A percentile compares a stretch with the other conserved stretches of the same genome.
These are phyloP conservation scores for Piprites chloris DNA, from an alignment of 2,113 vertebrate genomes.

Conservation along the genomic window DNA sequence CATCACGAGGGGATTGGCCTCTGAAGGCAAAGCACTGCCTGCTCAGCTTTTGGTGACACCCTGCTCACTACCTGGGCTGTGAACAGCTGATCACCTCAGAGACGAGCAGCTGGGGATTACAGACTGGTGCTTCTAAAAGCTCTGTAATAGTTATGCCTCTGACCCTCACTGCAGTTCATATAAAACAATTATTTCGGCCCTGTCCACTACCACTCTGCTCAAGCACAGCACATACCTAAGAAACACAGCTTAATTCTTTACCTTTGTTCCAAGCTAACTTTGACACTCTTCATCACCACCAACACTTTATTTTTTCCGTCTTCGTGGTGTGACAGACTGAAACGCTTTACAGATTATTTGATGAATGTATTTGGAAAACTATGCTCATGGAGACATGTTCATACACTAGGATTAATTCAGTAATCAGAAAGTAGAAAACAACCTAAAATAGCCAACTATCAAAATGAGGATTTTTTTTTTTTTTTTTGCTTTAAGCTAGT, in stretches of 20 bases:
- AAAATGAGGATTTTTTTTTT: neutral
- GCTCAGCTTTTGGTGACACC: neutral
- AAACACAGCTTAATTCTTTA: neutral
- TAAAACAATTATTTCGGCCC: neutral
- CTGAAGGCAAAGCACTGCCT: neutral
- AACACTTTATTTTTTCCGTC: neutral
- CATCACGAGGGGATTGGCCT: rapidly evolving
- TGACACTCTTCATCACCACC: neutral
- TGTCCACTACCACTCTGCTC: neutral
- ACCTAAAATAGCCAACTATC: neutral
- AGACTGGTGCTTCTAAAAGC: neutral
- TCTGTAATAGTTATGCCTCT: neutral
- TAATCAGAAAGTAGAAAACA: neutral
- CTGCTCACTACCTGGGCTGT: neutral
- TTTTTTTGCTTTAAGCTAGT: neutral
- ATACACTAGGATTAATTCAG: neutral
- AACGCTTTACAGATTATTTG: neutral
- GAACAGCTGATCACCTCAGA: neutral
- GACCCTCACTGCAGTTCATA: neutral
- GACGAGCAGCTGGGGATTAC: neutral
- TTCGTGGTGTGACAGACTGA: neutral
- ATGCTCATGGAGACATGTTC: neutral
- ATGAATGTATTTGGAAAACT: neutral
- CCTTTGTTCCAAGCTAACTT: neutral
- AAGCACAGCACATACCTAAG: neutral